Evolutionary conservation across 2,113 vertebrate genomes (phyloP).

Genomic region (Sitta europaea): DNA sequence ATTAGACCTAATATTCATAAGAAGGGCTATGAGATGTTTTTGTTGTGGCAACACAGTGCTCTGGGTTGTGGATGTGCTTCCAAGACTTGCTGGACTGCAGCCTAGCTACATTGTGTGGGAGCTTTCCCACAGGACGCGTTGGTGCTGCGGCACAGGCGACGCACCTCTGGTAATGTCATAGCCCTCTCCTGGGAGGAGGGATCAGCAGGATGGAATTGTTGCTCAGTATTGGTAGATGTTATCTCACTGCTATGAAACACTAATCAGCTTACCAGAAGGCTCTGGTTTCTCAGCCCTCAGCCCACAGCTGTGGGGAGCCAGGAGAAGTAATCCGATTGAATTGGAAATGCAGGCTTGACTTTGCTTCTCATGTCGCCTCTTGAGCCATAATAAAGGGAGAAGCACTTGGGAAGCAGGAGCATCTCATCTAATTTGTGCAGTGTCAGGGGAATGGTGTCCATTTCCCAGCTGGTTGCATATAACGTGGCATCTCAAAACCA

Average conservation of each 20-base stretch:
- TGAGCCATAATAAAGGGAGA: neutral
- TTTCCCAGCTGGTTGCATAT: neutral
- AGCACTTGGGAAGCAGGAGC: neutral
- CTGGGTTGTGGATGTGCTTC: neutral
- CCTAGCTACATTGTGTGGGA: neutral
- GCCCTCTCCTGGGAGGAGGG: conserved; percentile 3
- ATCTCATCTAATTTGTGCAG: neutral
- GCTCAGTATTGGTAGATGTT: conserved; percentile 36
- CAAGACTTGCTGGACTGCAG: neutral
- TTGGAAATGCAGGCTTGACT: conserved; percentile 35
- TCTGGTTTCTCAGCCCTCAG: conserved; percentile 46
- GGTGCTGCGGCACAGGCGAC: neutral
- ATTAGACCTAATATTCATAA: neutral
- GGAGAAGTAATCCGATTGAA: conserved; percentile 30
- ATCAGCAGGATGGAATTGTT: conserved; percentile 25
- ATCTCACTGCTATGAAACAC: conserved; percentile 24
- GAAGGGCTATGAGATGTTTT: neutral
- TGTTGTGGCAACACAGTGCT: neutral
- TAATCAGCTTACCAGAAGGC: conserved; percentile 46
- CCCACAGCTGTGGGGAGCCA: neutral
- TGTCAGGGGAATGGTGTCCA: neutral
- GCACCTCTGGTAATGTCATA: conserved; percentile 18
- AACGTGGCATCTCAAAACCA: neutral
- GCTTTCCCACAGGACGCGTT: neutral
- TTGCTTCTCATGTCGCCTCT: neutral